Conservation (phyloP, 2,797 vertebrate species). For the Mico argentatus region DNA sequence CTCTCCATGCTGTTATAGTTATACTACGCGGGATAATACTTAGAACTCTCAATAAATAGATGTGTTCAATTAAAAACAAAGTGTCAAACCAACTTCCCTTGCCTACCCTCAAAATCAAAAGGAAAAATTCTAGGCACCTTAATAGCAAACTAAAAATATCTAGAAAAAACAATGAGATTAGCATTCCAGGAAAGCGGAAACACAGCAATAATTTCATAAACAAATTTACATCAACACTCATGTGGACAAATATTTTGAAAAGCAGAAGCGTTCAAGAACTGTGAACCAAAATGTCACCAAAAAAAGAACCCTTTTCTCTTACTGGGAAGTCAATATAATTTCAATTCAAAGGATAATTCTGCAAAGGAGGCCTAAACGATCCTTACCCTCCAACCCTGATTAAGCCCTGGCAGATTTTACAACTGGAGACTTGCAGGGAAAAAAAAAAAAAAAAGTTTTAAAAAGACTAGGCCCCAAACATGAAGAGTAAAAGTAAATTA, state of each 20-base stretch:
- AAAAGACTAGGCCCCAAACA: neutral
- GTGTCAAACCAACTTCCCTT: neutral
- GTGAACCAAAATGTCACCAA: constrained; percentile 34
- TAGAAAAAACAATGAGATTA: constrained; percentile 46
- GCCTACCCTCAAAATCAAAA: constrained; percentile 18
- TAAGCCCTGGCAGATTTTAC: neutral
- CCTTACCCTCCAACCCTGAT: neutral
- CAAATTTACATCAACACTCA: neutral
- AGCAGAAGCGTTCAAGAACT: constrained; percentile 34
- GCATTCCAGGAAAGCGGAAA: neutral
- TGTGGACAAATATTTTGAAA: constrained; percentile 32
- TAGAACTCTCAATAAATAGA: constrained; percentile 26
- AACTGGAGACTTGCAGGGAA: neutral
- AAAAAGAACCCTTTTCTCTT: neutral
- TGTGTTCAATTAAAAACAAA: constrained; percentile 58
- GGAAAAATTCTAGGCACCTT: constrained; percentile 26
- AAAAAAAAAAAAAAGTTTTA: constrained; percentile 15
- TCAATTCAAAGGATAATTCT: constrained; percentile 39
- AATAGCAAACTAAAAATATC: constrained; percentile 49
- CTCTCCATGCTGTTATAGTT: neutral
- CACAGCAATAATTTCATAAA: constrained; percentile 54
- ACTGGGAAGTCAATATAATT: constrained; percentile 45
- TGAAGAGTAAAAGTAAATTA: neutral
- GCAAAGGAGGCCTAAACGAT: neutral
- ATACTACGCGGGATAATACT: neutral